Percentiles rank a stretch among this genome's conserved stretches.
Evolutionary conservation across 2,797 vertebrate genomes (phyloP).

Genomic region (Brachyalestes nurse): DNA sequence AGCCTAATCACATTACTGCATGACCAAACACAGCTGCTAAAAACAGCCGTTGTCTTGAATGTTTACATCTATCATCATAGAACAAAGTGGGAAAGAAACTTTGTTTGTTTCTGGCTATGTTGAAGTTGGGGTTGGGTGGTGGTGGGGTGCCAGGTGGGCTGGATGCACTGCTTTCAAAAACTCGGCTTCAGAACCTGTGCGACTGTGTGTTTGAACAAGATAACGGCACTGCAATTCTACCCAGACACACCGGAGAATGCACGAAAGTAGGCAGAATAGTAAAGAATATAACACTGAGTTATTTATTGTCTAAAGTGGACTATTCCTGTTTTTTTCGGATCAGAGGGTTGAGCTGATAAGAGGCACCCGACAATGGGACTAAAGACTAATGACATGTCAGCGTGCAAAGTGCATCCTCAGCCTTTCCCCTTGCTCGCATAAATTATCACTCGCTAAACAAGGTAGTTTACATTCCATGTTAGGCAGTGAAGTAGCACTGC

Average conservation of each 20-base stretch:
- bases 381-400: background rate
- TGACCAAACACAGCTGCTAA: background rate
- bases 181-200: background rate
- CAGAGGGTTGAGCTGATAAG: background rate
- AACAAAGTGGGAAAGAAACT: background rate
- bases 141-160: background rate
- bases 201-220: slow-evolving; percentile 16
- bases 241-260: background rate
- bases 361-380: background rate
- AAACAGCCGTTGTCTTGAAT: background rate
- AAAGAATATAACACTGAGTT: background rate
- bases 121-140: background rate
- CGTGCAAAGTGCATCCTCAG: background rate
- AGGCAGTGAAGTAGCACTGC: background rate
- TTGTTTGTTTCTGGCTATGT: background rate
- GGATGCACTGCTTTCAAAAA: background rate
- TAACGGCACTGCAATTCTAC: background rate
- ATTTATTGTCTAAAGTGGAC: background rate
- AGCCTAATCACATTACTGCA: slow-evolving; percentile 1
- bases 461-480: background rate
- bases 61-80: background rate
- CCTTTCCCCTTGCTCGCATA: no score
- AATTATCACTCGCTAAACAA: background rate
- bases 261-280: background rate
- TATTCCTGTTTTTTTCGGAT: background rate